Evolutionary conservation across 2,113 vertebrate genomes (phyloP), one percentile per base, ranked within the genome.

Genomic region (Lutjanus erythropterus): DNA sequence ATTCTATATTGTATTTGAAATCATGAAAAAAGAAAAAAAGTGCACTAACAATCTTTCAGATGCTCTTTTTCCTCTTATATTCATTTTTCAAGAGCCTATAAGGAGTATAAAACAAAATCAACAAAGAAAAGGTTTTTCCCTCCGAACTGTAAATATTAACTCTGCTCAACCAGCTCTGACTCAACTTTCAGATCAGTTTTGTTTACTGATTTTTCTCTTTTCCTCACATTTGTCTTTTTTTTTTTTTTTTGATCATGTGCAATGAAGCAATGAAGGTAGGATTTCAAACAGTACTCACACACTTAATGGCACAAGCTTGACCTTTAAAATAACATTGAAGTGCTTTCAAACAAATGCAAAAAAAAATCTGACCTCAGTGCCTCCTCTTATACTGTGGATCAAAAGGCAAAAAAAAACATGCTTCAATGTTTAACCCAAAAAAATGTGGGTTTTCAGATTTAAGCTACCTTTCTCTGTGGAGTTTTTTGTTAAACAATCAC

Each of bases 311-410:
- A 88, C 89, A 84, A 83, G 64, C 64, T 77, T 47, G 44, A 81
- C 77, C 59, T 81, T 88, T 23, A 64, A 27, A 66, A 64, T 29
- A 72, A 71, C 69, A 71, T 60, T 39, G 15, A 78, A 87, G 78
- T 84, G 81, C 86, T 89, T 83, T 88, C 90, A 94, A 33, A 89
- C 79, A 69, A 83, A 89, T 80, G 71, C 56, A 90, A 89, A 86
- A 75, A 74, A 91, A 42, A 69, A 52, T 94, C 65, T 72, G 85
- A 97, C 94, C 86, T 94, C 94, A 96, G 96, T 97, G 97, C 96
- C 97, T 97, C 95, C 84, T 78, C 71, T 86, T 84, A 25, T 71
- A 80, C 83, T 85, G 90, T 78, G 75, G 88, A 85, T 84, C 68
- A 83, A 71, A 9, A 70, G 75, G 77, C 76, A 79, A 72, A 64